phyloP scores from a whole-genome alignment of 2,113 vertebrate species.

The Meriones unguiculatus region DNA sequence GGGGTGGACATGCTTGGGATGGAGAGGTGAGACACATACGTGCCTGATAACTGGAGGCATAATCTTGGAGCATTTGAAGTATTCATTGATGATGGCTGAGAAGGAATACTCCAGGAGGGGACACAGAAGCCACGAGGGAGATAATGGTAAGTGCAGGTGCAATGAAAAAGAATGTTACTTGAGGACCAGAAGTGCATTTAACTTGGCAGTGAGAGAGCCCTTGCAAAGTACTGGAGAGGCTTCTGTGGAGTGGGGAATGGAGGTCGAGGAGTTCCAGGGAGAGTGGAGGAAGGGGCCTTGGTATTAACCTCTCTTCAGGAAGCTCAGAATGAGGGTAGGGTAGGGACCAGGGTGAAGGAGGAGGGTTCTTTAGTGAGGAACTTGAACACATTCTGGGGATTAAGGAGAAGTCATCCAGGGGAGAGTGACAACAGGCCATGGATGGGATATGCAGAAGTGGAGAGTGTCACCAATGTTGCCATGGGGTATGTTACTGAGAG shows the following conservation, averaged over 20 bases:
- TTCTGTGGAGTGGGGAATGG: not conserved
- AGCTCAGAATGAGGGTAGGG: not conserved
- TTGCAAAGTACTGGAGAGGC: not conserved
- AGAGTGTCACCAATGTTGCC: fast-evolving
- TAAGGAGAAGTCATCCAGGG: not conserved
- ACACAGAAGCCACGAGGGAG: not conserved
- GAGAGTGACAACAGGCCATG: not conserved
- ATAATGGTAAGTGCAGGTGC: not conserved
- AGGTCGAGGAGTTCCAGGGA: not conserved
- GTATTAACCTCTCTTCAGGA: not conserved
- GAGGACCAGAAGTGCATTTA: not conserved
- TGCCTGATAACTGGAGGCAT: not conserved
- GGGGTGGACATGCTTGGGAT: not conserved
- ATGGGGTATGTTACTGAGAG: not conserved
- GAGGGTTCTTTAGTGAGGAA: not conserved
- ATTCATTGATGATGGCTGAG: not conserved
- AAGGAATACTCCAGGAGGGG: not conserved
- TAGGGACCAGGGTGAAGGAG: not conserved
- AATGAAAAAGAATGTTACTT: not conserved
- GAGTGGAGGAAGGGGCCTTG: fast-evolving
- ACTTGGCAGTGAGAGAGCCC: not conserved
- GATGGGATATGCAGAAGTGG: not conserved
- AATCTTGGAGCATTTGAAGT: not conserved
- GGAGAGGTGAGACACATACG: not conserved
- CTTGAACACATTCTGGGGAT: not conserved